phyloP scores from a whole-genome alignment of 2,113 vertebrate genomes.

The Cercopithecus mona region DNA sequence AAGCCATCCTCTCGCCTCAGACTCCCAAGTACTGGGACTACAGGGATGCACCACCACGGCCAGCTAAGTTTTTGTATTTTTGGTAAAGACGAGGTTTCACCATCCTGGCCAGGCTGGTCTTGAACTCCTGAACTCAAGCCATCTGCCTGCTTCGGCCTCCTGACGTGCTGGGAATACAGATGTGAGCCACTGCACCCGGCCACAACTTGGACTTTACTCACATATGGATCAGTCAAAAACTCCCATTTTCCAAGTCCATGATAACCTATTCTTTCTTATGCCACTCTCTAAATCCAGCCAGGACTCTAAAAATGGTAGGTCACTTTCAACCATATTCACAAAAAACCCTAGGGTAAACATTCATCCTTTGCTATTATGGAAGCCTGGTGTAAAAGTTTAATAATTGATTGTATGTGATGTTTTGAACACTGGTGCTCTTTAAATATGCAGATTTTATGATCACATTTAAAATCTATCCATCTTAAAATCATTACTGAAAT shows the following conservation, averaged over 20 bases:
- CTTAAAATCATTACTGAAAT: conserved; percentile 45
- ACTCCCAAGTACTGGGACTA: too few relatives aligned
- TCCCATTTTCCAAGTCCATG: neutral
- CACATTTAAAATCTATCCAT: conserved; percentile 10
- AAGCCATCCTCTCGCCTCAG: too few relatives aligned
- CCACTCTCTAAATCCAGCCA: neutral
- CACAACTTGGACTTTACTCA: neutral
- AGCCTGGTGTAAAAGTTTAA: neutral
- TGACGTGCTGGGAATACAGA: too few relatives aligned
- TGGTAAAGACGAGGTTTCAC: too few relatives aligned
- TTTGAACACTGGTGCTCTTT: neutral
- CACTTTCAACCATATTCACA: neutral
- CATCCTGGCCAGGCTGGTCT: too few relatives aligned
- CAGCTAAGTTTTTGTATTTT: too few relatives aligned
- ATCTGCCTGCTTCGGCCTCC: too few relatives aligned
- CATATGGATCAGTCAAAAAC: neutral
- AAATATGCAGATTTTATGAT: neutral
- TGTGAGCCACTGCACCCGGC: neutral
- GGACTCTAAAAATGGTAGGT: neutral
- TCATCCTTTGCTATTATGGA: neutral
- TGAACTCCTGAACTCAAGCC: too few relatives aligned
- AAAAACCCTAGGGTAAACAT: neutral
- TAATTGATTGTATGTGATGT: neutral
- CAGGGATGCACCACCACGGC: too few relatives aligned
- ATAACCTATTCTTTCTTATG: neutral